Evolutionary conservation across 2,113 vertebrate species (phyloP).

Genomic region (Progne subis): DNA sequence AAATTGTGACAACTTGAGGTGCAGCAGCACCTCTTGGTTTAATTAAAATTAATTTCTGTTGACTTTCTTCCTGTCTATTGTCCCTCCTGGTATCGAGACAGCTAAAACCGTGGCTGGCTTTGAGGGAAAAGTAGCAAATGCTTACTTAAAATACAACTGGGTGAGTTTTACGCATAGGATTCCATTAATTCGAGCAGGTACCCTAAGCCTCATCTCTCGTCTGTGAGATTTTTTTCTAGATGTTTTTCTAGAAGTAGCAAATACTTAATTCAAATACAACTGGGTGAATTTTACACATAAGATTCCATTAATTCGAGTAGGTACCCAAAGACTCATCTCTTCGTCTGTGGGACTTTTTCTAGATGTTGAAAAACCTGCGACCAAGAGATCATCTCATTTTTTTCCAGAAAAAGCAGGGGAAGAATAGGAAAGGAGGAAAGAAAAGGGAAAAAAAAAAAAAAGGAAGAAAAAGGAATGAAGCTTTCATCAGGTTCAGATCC

Average conservation of each 20-base stretch:
- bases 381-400: background rate
- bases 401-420: background rate
- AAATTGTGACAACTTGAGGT: no score
- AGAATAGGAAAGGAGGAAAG: background rate
- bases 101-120: background rate
- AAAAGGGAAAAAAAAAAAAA: no score
- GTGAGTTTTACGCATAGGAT: background rate
- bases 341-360: background rate
- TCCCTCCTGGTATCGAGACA: fast-evolving
- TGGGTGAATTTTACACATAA: background rate
- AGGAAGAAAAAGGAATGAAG: background rate
- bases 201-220: background rate
- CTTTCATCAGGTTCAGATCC: background rate
- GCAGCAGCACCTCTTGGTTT: background rate
- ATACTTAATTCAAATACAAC: background rate
- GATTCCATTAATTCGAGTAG: background rate
- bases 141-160: background rate
- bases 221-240: background rate
- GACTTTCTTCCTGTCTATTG: background rate
- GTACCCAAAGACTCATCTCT: background rate
- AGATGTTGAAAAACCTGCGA: background rate
- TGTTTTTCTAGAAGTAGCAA: background rate
- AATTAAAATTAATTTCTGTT: background rate
- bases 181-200: background rate
- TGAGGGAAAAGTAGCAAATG: background rate